phyloP scores from a whole-genome alignment of 2,113 vertebrate genomes.

The Motacilla tschutschensis region DNA sequence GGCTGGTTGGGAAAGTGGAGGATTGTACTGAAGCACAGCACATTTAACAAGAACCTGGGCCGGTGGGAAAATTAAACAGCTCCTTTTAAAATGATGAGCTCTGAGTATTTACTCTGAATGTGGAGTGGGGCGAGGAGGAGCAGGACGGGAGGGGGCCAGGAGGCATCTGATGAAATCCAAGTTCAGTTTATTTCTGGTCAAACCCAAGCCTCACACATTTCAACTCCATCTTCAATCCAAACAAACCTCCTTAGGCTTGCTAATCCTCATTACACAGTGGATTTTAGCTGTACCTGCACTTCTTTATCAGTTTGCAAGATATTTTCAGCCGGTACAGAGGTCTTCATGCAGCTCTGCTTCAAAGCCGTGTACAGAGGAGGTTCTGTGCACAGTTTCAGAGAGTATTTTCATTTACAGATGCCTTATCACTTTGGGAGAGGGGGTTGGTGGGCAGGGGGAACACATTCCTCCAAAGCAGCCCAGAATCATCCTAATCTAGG shows the following conservation, averaged over 20 bases:
- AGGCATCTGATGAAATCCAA: conserved; percentile 8
- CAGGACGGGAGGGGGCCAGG: background rate
- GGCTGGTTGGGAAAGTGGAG: conserved; percentile 14
- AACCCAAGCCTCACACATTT: conserved; percentile 45
- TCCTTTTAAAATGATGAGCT: background rate
- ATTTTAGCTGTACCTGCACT: conserved; percentile 68
- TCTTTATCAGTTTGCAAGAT: conserved; percentile 72
- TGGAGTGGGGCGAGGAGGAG: conserved; percentile 6
- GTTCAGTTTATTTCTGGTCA: conserved; percentile 32
- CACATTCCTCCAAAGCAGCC: conserved; percentile 48
- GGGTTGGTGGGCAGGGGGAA: conserved; percentile 13
- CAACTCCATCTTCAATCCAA: conserved; percentile 52
- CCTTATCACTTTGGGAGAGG: conserved; percentile 61
- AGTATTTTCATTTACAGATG: conserved; percentile 76
- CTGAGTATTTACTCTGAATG: background rate
- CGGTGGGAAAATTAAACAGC: background rate
- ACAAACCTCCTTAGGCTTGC: conserved; percentile 44
- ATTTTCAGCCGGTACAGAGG: conserved; percentile 65
- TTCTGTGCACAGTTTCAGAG: conserved; percentile 57
- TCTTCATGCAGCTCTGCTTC: conserved; percentile 70
- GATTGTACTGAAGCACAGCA: background rate
- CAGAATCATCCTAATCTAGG: conserved; percentile 55
- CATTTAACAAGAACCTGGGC: background rate
- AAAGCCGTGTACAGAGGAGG: conserved; percentile 63
- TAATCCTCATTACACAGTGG: conserved; percentile 71